Conservation (phyloP, 2,113 vertebrate genomes). For the Octodon degus region DNA sequence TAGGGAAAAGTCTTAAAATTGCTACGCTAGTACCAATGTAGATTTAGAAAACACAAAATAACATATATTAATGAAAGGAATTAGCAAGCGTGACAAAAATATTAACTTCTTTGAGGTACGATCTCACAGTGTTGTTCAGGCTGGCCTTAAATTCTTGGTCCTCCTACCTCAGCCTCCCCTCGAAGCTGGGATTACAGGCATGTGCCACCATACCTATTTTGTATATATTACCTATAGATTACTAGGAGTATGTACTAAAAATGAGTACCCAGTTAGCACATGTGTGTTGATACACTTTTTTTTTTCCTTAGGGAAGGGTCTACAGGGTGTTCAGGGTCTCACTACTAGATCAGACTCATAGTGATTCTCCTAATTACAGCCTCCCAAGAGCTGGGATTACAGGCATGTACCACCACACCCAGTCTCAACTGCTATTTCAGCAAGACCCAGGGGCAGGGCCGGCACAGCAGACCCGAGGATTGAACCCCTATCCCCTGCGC, state of each 20-base stretch:
- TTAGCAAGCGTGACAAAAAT: background rate
- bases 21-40: background rate
- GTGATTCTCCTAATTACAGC: too few species aligned
- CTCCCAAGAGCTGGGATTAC: too few species aligned
- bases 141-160: background rate
- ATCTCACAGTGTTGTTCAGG: too few species aligned
- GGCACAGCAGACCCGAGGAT: too few species aligned
- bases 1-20: slow-evolving; percentile 21
- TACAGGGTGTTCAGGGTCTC: too few species aligned
- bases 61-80: background rate
- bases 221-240: background rate
- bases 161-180: background rate
- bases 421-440: too few species aligned
- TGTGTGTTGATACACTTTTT: too few species aligned
- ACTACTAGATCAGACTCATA: too few species aligned
- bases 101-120: background rate
- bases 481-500: too few species aligned
- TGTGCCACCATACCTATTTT: background rate
- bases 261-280: background rate
- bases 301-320: too few species aligned
- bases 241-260: background rate
- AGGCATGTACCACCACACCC: too few species aligned
- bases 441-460: too few species aligned
- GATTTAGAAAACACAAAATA: slow-evolving; percentile 41
- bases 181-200: background rate